phyloP scores from a whole-genome alignment of 2,888 invertebrate species.

The Tachina fera region DNA sequence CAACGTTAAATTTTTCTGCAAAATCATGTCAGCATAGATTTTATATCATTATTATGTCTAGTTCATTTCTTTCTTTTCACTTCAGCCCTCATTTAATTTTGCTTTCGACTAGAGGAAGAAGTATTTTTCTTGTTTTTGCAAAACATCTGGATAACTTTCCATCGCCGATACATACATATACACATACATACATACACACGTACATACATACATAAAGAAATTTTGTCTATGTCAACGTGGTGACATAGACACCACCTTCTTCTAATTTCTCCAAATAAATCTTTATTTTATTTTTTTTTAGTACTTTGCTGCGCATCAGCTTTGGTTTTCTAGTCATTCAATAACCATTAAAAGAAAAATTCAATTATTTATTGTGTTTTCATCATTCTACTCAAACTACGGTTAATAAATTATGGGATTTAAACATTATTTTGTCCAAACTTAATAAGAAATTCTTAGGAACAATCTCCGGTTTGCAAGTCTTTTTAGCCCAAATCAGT shows the following conservation, averaged over 20 bases:
- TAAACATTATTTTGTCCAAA: not conserved
- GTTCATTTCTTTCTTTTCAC: constrained; percentile 19
- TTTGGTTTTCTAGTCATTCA: constrained; percentile 42
- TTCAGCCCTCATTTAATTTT: not conserved
- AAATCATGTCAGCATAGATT: constrained; percentile 81
- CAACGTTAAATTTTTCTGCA: constrained; percentile 76
- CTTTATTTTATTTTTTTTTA: constrained; percentile 5
- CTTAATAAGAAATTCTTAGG: not conserved
- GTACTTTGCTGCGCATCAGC: constrained; percentile 5
- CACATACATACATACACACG: not conserved
- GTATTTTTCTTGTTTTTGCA: constrained; percentile 23
- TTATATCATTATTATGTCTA: constrained; percentile 69
- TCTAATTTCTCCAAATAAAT: constrained; percentile 33
- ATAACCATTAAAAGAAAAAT: constrained; percentile 15
- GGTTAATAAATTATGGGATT: constrained; percentile 17
- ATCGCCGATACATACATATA: not conserved
- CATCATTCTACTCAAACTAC: not conserved
- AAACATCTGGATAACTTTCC: constrained; percentile 66
- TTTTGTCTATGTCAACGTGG: constrained; percentile 22
- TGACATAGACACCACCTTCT: not conserved
- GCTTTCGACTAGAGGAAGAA: not conserved
- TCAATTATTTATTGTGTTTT: constrained; percentile 42
- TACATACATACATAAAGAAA: too few species aligned
- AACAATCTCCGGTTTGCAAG: not conserved
- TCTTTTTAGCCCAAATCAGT: constrained; percentile 1